phyloP scores from a whole-genome alignment of 2,888 invertebrate genomes.

The Gryllus longicercus region DNA sequence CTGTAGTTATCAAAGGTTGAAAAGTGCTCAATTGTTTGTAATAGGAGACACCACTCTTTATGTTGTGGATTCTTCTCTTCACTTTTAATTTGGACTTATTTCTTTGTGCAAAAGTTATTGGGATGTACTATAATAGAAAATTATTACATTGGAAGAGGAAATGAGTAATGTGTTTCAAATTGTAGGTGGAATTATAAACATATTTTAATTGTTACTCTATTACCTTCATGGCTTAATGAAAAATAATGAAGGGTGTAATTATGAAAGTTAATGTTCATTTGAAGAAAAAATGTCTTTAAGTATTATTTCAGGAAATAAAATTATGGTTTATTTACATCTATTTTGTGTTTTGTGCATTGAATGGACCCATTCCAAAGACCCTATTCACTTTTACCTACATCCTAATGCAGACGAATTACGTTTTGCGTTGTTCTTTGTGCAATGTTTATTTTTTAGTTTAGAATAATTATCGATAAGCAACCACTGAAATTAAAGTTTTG shows the following conservation, averaged over 20 bases:
- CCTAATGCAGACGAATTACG: too few relatives aligned
- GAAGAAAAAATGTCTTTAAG: not conserved
- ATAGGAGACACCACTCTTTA: not conserved
- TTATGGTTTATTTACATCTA: not conserved
- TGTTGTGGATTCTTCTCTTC: not conserved
- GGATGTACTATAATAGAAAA: too few relatives aligned
- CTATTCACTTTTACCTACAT: too few relatives aligned
- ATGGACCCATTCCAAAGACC: not conserved
- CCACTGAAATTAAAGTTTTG: too few relatives aligned
- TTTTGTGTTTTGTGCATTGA: not conserved
- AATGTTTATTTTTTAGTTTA: too few relatives aligned
- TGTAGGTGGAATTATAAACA: not conserved
- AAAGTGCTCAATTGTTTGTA: not conserved
- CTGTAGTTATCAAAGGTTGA: not conserved
- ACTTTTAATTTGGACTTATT: not conserved
- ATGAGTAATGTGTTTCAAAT: too few relatives aligned
- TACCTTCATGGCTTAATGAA: not conserved
- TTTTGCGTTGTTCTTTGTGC: too few relatives aligned
- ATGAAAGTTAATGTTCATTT: not conserved
- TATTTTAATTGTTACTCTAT: not conserved
- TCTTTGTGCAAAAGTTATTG: too few relatives aligned
- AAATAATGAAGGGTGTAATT: not conserved
- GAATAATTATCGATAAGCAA: too few relatives aligned
- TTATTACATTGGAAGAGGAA: too few relatives aligned
- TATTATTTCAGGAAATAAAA: constrained; percentile 5